Evolutionary conservation across 2,888 invertebrate genomes (phyloP).

Genomic region (Acanthosepion esculentum): DNA sequence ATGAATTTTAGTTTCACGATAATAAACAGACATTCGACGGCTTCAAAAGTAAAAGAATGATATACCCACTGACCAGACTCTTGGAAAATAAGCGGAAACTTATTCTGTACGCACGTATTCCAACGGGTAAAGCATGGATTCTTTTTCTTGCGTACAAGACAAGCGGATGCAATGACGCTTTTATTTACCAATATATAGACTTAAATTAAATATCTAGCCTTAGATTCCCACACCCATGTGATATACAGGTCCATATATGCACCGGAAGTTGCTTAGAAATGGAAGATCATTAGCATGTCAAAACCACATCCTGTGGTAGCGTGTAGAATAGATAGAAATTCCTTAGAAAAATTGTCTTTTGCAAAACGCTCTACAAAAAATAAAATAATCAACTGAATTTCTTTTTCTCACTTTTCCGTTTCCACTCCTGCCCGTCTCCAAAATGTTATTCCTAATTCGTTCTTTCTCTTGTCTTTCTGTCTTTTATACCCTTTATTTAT

Average conservation of each 20-base stretch:
- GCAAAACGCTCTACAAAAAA: not conserved
- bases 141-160: too few species aligned
- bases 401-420: not conserved
- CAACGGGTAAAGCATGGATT: too few species aligned
- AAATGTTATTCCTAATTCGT: not conserved
- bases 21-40: too few species aligned
- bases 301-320: not conserved
- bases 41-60: too few species aligned
- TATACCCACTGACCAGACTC: too few species aligned
- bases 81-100: too few species aligned
- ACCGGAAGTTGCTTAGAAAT: not conserved
- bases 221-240: too few species aligned
- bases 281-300: not conserved
- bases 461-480: not conserved
- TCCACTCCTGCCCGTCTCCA: not conserved
- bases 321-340: not conserved
- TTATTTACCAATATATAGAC: too few species aligned
- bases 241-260: not conserved
- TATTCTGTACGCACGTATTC: too few species aligned
- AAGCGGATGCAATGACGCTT: too few species aligned
- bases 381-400: not conserved
- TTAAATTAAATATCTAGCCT: too few species aligned
- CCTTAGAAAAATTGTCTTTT: conserved; percentile 1
- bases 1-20: too few species aligned
- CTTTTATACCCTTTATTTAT: not conserved